Conservation (phyloP, 2,888 invertebrate genomes). For the Aporophyla lueneburgensis region DNA sequence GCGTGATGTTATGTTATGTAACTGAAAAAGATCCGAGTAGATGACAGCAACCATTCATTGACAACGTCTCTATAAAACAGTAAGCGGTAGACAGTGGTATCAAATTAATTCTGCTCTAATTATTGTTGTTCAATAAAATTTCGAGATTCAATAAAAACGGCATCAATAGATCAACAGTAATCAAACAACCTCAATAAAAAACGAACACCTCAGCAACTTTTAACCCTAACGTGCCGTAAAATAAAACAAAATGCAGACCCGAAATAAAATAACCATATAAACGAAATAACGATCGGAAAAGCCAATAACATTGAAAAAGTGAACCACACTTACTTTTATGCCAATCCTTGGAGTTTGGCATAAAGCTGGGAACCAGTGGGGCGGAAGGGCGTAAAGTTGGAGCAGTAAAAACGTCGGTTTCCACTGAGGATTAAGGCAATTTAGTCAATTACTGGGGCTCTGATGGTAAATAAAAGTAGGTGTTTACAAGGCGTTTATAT, state of each 20-base stretch:
- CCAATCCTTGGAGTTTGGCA: conserved; percentile 47
- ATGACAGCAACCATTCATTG: background rate
- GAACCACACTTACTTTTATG: conserved; percentile 62
- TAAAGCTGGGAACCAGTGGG: conserved; percentile 41
- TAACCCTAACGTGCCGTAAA: conserved; percentile 37
- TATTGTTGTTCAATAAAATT: background rate
- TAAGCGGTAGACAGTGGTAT: background rate
- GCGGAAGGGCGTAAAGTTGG: conserved; percentile 49
- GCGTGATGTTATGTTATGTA: too few relatives aligned
- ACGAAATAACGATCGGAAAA: conserved; percentile 56
- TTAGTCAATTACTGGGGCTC: conserved; percentile 46
- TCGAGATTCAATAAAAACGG: background rate
- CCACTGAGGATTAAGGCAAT: conserved; percentile 54
- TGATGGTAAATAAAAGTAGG: conserved; percentile 33
- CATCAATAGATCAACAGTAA: conserved; percentile 18
- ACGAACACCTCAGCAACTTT: conserved; percentile 46
- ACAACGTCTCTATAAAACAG: background rate
- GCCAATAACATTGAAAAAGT: conserved; percentile 57
- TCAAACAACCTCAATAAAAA: conserved; percentile 42
- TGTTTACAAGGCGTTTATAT: conserved; percentile 28
- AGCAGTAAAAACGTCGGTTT: conserved; percentile 49
- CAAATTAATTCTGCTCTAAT: background rate
- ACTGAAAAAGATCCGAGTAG: background rate
- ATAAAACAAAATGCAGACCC: conserved; percentile 54
- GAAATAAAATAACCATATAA: conserved; percentile 62